Evolutionary conservation across 2,888 invertebrate species (phyloP), one percentile per base, ranked within the genome.

Genomic region (Slavum lentiscoides): DNA sequence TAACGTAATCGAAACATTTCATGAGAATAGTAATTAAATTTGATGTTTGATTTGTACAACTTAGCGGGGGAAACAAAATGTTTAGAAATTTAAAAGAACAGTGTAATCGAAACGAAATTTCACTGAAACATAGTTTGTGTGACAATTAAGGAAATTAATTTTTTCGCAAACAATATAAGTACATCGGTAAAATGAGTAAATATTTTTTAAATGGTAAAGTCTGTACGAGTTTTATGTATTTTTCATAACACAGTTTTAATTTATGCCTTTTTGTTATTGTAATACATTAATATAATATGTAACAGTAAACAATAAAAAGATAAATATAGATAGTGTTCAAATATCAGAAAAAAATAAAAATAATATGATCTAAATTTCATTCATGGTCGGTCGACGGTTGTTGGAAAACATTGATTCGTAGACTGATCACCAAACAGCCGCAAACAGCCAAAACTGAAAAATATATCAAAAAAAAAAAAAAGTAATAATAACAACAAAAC

Each of bases 341-440:
- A 49, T 58, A 5, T 58, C 55, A 59, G 23, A 68, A 59, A 67
- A 59, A 11, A 49, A 49, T 1, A 13, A 49, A 49, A 43, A 43
- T 43, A 66, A 67, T 15, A 37, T 21, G n/a, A 39, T 69, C 37
- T 68, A 59, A 76, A 59, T 67, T 59, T 1, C 11, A 30, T 76
- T 59, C 66, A 59, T 49, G n/a, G 59, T 49, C 59, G 23, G 30
- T 59, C 23, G 55, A 55, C 67, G 30, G 61, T 55, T 43, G 39
- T 49, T 76, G 75, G 59, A 68, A 59, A 76, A 76, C 68, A 30
- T 68, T 67, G 23, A 75, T 55, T 59, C 3, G 59, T 59, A 59
- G 43, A 68, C 59, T 30, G 30, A 43, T 49, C 68, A 59, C 49
- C 43, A 75, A 17, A 64, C 7, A 37, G n/a, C 53, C 23, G 13